These are phyloP conservation scores for Anas flavirostris DNA, from an alignment of 2,797 vertebrate genomes.

Conservation along the genomic window DNA sequence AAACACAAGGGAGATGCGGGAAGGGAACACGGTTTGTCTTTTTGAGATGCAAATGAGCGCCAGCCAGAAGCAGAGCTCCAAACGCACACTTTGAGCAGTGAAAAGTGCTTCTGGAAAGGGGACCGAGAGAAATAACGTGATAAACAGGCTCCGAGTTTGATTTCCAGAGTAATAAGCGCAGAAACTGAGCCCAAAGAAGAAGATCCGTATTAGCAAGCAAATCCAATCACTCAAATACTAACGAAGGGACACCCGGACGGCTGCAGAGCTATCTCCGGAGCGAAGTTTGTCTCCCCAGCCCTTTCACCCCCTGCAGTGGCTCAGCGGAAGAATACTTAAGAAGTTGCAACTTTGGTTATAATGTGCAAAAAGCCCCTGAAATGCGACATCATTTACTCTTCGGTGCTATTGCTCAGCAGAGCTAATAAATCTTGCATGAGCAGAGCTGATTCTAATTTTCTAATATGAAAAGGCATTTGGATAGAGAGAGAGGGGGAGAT, in stretches of 20 bases:
- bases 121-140: background rate
- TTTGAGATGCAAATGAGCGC: slow-evolving; percentile 32
- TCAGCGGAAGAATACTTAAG: slow-evolving; percentile 65
- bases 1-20: background rate
- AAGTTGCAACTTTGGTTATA: slow-evolving; percentile 78
- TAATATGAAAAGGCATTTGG: slow-evolving; percentile 86
- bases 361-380: slow-evolving; percentile 81
- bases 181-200: slow-evolving; percentile 40
- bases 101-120: slow-evolving; percentile 13
- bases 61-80: slow-evolving; percentile 15
- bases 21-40: slow-evolving; percentile 16
- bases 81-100: background rate
- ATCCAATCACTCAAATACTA: slow-evolving; percentile 41
- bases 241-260: slow-evolving; percentile 12
- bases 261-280: slow-evolving; percentile 46
- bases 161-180: slow-evolving; percentile 35
- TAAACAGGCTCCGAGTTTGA: slow-evolving; percentile 24
- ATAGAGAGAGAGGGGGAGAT: slow-evolving; percentile 83
- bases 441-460: slow-evolving; percentile 85
- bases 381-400: slow-evolving; percentile 85
- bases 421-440: slow-evolving; percentile 87
- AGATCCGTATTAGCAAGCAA: slow-evolving; percentile 46
- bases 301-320: slow-evolving; percentile 46
- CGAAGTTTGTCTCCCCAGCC: slow-evolving; percentile 43
- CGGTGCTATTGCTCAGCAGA: slow-evolving; percentile 81